Percentiles rank a stretch among this genome's conserved stretches.
Evolutionary conservation across 2,113 vertebrate species (phyloP).

Genomic region (Ailuropoda melanoleuca): DNA sequence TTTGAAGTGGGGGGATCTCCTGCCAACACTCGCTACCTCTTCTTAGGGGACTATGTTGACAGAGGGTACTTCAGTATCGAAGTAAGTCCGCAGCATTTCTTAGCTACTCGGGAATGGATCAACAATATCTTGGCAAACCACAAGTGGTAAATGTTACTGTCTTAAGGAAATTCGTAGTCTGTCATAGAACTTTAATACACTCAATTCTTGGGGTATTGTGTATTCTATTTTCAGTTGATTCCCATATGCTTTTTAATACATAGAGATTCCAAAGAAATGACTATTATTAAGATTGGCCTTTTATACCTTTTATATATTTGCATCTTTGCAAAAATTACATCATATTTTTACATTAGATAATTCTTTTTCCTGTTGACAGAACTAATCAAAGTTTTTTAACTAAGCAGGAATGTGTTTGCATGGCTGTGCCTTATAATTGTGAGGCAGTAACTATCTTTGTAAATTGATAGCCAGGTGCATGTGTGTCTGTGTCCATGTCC

Average conservation of each 20-base stretch:
- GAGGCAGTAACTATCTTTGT: not conserved
- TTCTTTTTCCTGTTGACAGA: not conserved
- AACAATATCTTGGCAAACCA: not conserved
- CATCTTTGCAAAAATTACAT: not conserved
- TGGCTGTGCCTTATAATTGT: not conserved
- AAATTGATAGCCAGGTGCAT: not conserved
- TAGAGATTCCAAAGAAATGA: not conserved
- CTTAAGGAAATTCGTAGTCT: not conserved
- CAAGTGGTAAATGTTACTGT: not conserved
- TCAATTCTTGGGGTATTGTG: not conserved
- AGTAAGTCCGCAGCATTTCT: slow-evolving; percentile 87
- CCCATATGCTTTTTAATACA: not conserved
- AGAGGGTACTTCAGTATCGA: slow-evolving; percentile 99
- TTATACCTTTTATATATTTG: not conserved
- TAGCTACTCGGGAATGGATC: not conserved
- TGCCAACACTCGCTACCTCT: slow-evolving; percentile 98
- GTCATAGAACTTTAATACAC: not conserved
- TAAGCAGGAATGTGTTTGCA: not conserved
- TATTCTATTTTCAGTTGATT: not conserved
- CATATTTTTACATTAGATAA: not conserved
- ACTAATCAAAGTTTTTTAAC: not conserved
- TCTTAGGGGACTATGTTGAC: slow-evolving; percentile 99
- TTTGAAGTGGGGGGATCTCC: slow-evolving; percentile 99
- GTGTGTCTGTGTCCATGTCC: not conserved
- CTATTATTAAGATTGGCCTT: slow-evolving; percentile 29